A percentile compares a stretch with the other conserved stretches of the same genome.
phyloP scores from a whole-genome alignment of 2,888 invertebrate species.

The Dromius quadrimaculatus region DNA sequence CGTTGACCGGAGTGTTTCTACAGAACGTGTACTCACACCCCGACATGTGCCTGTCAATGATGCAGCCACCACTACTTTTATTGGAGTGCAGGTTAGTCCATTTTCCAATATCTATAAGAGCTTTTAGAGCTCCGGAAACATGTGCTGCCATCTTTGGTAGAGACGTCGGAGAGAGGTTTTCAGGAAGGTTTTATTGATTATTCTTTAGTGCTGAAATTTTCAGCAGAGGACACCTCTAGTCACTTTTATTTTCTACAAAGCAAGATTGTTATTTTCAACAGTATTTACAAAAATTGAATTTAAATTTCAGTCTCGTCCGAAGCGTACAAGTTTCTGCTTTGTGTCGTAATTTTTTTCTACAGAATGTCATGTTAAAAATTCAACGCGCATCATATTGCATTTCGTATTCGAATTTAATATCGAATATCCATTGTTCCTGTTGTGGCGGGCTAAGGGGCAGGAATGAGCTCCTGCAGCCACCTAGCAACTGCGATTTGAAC shows the following conservation, averaged over 20 bases:
- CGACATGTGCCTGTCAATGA: constrained; percentile 34
- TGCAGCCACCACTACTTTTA: not conserved
- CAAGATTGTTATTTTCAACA: not conserved
- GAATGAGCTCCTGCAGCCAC: constrained; percentile 23
- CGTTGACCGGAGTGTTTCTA: not conserved
- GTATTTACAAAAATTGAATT: not conserved
- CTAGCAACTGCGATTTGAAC: constrained; percentile 29
- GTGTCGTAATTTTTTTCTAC: constrained; percentile 11
- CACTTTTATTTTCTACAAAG: not conserved
- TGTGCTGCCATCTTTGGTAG: constrained; percentile 39
- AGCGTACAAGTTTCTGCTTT: constrained; percentile 4
- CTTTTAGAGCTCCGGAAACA: too few species aligned
- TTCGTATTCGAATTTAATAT: constrained; percentile 32
- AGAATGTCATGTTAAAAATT: constrained; percentile 30
- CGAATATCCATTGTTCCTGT: constrained; percentile 38
- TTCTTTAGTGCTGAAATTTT: not conserved
- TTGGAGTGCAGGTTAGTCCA: constrained; percentile 8
- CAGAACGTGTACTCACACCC: constrained; percentile 35
- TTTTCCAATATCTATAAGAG: too few species aligned
- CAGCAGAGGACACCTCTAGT: not conserved
- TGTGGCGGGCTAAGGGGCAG: constrained; percentile 12
- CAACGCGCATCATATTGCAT: too few species aligned
- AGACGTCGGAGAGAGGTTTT: constrained; percentile 13
- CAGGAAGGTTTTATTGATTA: constrained; percentile 35
- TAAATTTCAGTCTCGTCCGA: not conserved